Evolutionary conservation across 2,113 vertebrate species (phyloP).

Genomic region (Podarcis muralis): DNA sequence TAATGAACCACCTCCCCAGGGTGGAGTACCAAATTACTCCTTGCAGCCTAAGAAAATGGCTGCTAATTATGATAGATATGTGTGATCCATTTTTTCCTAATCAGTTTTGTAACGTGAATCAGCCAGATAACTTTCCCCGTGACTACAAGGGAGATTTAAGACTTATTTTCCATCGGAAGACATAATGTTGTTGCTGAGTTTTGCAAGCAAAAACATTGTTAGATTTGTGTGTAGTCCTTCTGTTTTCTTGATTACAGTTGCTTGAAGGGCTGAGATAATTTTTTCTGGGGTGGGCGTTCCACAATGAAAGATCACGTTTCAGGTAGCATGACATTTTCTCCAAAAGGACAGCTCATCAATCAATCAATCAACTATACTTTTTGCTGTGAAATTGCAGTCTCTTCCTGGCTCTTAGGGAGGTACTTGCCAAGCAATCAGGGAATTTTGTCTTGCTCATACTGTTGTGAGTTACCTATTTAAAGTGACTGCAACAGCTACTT

Average conservation of each 20-base stretch:
- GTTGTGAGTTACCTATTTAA: background rate
- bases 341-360: background rate
- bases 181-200: background rate
- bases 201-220: background rate
- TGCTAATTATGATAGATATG: slow-evolving; percentile 22
- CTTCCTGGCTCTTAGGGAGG: background rate
- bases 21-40: slow-evolving; percentile 26
- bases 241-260: slow-evolving; percentile 13
- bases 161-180: slow-evolving; percentile 10
- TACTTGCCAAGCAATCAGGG: background rate
- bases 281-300: background rate
- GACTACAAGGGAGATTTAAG: slow-evolving; percentile 26
- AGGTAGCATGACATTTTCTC: background rate
- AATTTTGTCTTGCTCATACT: background rate
- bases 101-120: slow-evolving; percentile 15
- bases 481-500: background rate
- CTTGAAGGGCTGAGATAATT: background rate
- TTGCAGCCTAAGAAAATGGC: slow-evolving; percentile 30
- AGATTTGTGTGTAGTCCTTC: background rate
- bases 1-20: background rate
- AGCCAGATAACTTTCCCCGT: slow-evolving; percentile 19
- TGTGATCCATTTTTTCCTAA: slow-evolving; percentile 1
- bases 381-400: background rate
- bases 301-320: background rate
- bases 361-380: background rate